Evolutionary conservation across 1,140 invertebrate genomes (phyloP).

Genomic region (Popillia japonica): DNA sequence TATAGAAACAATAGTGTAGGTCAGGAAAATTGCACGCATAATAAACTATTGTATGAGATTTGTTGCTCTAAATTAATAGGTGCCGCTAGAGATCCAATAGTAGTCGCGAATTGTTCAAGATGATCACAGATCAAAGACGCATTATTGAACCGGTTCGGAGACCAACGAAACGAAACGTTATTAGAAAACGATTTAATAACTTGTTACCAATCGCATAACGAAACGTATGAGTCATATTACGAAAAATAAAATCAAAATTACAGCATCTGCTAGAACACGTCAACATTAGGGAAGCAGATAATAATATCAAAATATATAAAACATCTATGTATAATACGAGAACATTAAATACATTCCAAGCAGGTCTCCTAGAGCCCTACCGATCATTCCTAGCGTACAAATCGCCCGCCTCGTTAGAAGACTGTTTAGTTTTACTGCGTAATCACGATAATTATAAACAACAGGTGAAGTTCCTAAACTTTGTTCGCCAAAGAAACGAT

Average conservation of each 20-base stretch:
- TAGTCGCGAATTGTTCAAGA: constrained; percentile 40
- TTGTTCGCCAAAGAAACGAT: constrained; percentile 23
- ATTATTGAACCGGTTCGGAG: constrained; percentile 42
- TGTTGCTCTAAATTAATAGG: constrained; percentile 42
- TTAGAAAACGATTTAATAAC: constrained; percentile 43
- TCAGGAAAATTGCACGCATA: constrained; percentile 39
- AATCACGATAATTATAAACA: constrained; percentile 38
- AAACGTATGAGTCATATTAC: constrained; percentile 36
- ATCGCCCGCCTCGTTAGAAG: constrained; percentile 21
- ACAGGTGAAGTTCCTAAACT: constrained; percentile 36
- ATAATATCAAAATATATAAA: constrained; percentile 12
- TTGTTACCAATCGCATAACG: constrained; percentile 38
- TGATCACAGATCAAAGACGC: constrained; percentile 40
- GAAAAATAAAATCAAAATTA: constrained; percentile 37
- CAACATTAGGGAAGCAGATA: neutral
- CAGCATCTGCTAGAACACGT: constrained; percentile 41
- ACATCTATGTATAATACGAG: constrained; percentile 7
- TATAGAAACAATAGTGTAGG: constrained; percentile 21
- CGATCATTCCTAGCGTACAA: constrained; percentile 27
- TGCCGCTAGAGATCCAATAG: constrained; percentile 40
- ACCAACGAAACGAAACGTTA: constrained; percentile 45
- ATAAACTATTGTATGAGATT: constrained; percentile 40
- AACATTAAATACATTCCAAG: constrained; percentile 13
- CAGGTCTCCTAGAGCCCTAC: constrained; percentile 39
- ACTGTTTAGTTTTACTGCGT: constrained; percentile 32